Evolutionary conservation across 2,888 invertebrate genomes (phyloP), one percentile per base, ranked within the genome.

Genomic region (Eilema griseolum): DNA sequence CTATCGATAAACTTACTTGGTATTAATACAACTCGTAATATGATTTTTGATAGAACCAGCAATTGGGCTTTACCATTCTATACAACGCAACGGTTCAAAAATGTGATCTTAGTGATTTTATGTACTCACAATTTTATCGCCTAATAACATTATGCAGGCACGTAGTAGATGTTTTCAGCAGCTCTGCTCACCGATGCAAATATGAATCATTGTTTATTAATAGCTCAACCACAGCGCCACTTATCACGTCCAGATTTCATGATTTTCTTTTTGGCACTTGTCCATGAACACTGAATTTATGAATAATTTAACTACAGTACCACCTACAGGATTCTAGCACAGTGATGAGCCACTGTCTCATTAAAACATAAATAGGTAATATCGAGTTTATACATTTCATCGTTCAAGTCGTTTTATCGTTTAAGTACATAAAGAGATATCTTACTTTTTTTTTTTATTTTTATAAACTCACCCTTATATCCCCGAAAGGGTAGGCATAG

Each of bases 141-240:
- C 16, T 37, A 14, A 37, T 37, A 14, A 14, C 2, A 14, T 37
- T 37, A 16, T 46, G 2, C 20, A 46, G 52, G n/a, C 52, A 52
- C n/a, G 20, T 52, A 14, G 8, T 59, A 66, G 33, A 24, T 33
- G 33, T 14, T 59, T 16, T 12, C 26, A 26, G 12, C 12, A 31
- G 23, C 28, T 59, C 26, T 59, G 26, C 24, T 59, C 16, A 8
- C 16, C 16, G 24, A 59, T 24, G 59, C 59, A 26, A 59, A 59
- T 59, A 59, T 59, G 59, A 59, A 26, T 59, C 59, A 59, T 59
- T 26, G 16, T 59, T 59, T 26, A 59, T 59, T 59, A 59, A 26
- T 26, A 59, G 16, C 24, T 59, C 7, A 52, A 52, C 61, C 61
- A 61, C 61, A 61, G 28, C 59, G 26, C 46, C n/a, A 52, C 52